Conservation (phyloP, 2,797 vertebrate species). For the Sciurus carolinensis region DNA sequence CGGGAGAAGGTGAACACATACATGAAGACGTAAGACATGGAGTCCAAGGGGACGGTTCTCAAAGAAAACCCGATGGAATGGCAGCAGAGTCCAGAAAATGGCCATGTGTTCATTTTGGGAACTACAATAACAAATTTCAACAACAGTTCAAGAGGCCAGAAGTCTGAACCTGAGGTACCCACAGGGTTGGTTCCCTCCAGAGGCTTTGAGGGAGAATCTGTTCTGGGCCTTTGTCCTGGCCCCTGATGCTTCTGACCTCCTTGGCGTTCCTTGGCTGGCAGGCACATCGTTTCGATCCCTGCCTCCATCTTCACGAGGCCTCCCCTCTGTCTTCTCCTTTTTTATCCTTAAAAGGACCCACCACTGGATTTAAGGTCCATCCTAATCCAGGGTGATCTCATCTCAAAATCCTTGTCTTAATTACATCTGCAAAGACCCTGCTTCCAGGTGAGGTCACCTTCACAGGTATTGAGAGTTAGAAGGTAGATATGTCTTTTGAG, state of each 20-base stretch:
- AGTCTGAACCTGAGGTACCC: fast-evolving
- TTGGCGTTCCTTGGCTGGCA: neutral
- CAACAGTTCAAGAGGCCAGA: neutral
- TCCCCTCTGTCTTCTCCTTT: neutral
- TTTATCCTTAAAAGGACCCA: neutral
- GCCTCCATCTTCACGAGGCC: neutral
- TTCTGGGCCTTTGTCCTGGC: neutral
- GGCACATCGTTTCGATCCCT: neutral
- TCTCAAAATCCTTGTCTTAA: neutral
- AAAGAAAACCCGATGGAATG: neutral
- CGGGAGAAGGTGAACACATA: neutral
- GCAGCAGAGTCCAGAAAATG: neutral
- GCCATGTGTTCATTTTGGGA: fast-evolving
- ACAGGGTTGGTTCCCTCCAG: neutral
- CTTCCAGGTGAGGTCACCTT: neutral
- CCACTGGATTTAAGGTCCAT: neutral
- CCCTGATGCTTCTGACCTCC: fast-evolving
- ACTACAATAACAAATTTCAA: neutral
- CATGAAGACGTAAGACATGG: neutral
- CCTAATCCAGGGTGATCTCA: neutral
- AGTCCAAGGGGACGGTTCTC: neutral
- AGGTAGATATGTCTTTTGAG: neutral
- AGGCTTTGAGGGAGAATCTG: neutral
- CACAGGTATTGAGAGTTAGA: neutral
- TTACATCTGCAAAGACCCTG: neutral